Conservation (phyloP, 1,140 invertebrate species). For the Diorhabda sublineata region DNA sequence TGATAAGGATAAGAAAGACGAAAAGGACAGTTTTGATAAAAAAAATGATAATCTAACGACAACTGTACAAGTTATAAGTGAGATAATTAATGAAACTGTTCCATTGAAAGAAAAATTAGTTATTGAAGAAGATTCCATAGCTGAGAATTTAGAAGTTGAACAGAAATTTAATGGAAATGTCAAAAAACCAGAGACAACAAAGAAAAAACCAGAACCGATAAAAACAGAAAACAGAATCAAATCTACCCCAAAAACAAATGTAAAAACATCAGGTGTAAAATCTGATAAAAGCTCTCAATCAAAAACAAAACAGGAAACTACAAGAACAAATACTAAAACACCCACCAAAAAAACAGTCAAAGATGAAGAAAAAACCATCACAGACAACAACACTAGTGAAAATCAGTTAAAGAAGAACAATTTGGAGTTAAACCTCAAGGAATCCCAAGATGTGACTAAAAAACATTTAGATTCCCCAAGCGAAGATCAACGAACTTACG, state of each 20-base stretch:
- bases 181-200: constrained; percentile 36
- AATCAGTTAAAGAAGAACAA: not conserved
- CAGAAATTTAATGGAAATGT: constrained; percentile 18
- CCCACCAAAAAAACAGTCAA: not conserved
- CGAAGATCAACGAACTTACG: constrained; percentile 45
- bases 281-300: constrained; percentile 6
- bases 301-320: not conserved
- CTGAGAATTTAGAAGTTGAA: too few relatives aligned
- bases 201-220: constrained; percentile 5
- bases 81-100: constrained; percentile 8
- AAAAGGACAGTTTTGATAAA: not conserved
- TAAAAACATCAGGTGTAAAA: not conserved
- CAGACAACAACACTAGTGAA: not conserved
- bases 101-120: not conserved
- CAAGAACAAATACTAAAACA: not conserved
- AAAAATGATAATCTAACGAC: too few relatives aligned
- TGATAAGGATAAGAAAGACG: constrained; percentile 12
- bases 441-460: not conserved
- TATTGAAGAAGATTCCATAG: too few relatives aligned
- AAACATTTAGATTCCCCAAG: constrained; percentile 42
- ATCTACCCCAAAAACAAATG: constrained; percentile 4
- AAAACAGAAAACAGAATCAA: constrained; percentile 1
- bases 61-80: not conserved
- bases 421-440: constrained; percentile 14
- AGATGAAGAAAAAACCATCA: not conserved